phyloP scores from a whole-genome alignment of 2,113 vertebrate genomes.

The Felis catus region DNA sequence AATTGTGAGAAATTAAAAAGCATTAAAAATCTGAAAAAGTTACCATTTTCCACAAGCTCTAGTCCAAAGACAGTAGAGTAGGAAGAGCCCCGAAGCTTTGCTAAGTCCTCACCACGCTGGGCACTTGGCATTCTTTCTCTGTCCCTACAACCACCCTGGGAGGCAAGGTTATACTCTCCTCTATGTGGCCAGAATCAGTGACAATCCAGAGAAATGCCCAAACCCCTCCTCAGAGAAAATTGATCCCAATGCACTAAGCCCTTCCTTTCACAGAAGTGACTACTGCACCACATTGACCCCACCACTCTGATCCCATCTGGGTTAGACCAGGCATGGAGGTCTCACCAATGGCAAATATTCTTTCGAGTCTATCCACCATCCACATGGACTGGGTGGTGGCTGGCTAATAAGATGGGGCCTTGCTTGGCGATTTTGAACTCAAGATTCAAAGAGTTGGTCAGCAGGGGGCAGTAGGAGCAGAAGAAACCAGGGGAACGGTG shows the following conservation, averaged over 20 bases:
- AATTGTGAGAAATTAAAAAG: not conserved
- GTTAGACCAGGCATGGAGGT: not conserved
- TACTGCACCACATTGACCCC: not conserved
- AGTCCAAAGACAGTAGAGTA: not conserved
- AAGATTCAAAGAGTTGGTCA: not conserved
- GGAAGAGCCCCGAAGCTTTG: not conserved
- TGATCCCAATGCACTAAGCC: not conserved
- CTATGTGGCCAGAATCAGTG: not conserved
- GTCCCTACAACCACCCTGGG: not conserved
- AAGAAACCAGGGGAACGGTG: not conserved
- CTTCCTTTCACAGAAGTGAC: not conserved
- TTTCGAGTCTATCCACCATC: not conserved
- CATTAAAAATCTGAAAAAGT: not conserved
- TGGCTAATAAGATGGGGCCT: not conserved
- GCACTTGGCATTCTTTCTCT: not conserved
- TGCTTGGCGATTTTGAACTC: not conserved
- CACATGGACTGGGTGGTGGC: not conserved
- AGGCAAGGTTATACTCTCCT: not conserved
- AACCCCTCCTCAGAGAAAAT: not conserved
- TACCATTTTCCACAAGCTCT: not conserved
- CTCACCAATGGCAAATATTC: not conserved
- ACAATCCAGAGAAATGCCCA: not conserved
- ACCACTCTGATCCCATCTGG: not conserved
- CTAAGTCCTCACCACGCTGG: not conserved
- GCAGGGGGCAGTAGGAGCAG: not conserved